Conservation (phyloP, 2,888 invertebrate species). For the Drosophila longiperda region DNA sequence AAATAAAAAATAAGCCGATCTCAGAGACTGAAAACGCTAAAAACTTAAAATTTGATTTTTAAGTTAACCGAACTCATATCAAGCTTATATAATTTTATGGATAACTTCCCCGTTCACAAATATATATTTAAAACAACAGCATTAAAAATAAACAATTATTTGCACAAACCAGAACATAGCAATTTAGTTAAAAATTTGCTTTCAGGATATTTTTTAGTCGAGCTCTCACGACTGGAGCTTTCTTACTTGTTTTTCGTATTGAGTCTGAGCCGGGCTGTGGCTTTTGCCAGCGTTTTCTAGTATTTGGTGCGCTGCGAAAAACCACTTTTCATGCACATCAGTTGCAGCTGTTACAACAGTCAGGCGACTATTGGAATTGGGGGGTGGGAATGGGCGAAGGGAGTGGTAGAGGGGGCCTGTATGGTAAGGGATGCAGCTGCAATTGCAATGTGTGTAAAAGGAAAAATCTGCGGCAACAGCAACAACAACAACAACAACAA, state of each 20-base stretch:
- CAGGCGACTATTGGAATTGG: not conserved
- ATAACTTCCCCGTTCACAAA: too few species aligned
- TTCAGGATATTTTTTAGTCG: not conserved
- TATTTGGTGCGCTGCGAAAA: slow-evolving; percentile 64
- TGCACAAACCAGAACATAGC: not conserved
- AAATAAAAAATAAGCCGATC: too few species aligned
- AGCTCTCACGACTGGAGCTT: not conserved
- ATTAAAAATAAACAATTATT: too few species aligned
- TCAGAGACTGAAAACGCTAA: not conserved
- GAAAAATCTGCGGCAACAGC: slow-evolving; percentile 62
- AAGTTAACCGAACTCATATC: too few species aligned
- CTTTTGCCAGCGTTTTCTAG: slow-evolving; percentile 27
- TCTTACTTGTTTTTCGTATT: not conserved
- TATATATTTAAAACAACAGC: too few species aligned
- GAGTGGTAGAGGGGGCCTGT: too few species aligned
- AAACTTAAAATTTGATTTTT: not conserved
- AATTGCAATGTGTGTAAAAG: slow-evolving; percentile 43
- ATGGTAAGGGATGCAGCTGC: slow-evolving; percentile 5
- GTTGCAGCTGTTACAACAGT: slow-evolving; percentile 72
- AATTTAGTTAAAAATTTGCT: not conserved
- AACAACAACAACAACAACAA: slow-evolving; percentile 39
- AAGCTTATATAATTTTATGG: too few species aligned
- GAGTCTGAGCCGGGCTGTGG: not conserved
- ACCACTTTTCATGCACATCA: slow-evolving; percentile 82
- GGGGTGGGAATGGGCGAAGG: not conserved